phyloP scores from a whole-genome alignment of 1,140 invertebrate species.

The Heliconius hermathena region DNA sequence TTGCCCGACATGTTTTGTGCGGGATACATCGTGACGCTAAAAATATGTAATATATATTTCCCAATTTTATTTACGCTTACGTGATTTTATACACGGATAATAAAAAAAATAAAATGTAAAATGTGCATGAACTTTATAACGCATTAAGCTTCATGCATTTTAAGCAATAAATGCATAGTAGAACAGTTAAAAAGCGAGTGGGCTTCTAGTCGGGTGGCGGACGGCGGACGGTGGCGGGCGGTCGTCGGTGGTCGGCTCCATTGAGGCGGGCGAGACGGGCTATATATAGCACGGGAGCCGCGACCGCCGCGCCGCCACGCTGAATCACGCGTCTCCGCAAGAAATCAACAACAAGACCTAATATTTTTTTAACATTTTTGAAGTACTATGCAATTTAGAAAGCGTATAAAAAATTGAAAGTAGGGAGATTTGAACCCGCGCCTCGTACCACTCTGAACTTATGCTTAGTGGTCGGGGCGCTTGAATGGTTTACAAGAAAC shows the following conservation, averaged over 20 bases:
- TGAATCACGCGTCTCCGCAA: constrained; percentile 1
- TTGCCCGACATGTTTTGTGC: too few relatives aligned
- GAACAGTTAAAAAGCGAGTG: constrained; percentile 6
- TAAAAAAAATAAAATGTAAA: not conserved
- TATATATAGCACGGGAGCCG: constrained; percentile 23
- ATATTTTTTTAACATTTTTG: too few relatives aligned
- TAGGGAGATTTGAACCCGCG: too few relatives aligned
- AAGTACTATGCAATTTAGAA: too few relatives aligned
- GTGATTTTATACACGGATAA: not conserved
- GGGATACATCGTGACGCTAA: too few relatives aligned
- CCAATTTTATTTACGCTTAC: not conserved
- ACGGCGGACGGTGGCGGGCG: constrained; percentile 5
- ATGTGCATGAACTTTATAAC: not conserved
- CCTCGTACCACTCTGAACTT: too few relatives aligned
- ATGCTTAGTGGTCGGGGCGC: too few relatives aligned
- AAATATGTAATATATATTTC: too few relatives aligned
- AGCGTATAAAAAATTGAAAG: too few relatives aligned
- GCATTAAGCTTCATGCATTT: not conserved
- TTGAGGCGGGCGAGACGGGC: constrained; percentile 26
- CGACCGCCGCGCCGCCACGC: constrained; percentile 7
- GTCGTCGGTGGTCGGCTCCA: constrained; percentile 26
- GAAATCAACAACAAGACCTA: not conserved
- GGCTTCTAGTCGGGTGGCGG: constrained; percentile 8
- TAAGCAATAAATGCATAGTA: constrained; percentile 8
- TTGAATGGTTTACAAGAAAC: too few relatives aligned